Conservation (phyloP, 2,797 vertebrate genomes). For the Lacerta viridis region DNA sequence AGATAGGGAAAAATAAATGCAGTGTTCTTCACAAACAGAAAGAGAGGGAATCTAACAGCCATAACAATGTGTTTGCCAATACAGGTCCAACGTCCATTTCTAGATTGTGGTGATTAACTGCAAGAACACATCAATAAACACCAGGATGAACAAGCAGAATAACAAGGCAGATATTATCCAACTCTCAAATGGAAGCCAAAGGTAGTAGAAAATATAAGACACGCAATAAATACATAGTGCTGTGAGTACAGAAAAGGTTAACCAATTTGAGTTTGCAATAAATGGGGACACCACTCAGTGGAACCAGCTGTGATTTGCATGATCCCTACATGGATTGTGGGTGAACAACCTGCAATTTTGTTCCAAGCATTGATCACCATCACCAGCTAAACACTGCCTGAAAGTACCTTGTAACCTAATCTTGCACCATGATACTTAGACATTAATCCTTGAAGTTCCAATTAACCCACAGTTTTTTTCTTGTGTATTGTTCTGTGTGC, state of each 20-base stretch:
- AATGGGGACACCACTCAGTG: background rate
- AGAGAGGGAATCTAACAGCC: background rate
- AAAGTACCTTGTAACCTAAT: no score
- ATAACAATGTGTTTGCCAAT: slow-evolving; percentile 10
- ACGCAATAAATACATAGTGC: background rate
- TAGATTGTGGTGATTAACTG: slow-evolving; percentile 23
- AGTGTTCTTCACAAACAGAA: background rate
- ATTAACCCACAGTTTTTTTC: background rate
- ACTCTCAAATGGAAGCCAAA: slow-evolving; percentile 12
- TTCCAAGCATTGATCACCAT: background rate
- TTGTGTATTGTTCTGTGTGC: background rate
- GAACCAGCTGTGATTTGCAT: background rate
- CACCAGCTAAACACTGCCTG: background rate
- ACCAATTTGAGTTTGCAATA: background rate
- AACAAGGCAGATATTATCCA: slow-evolving; percentile 16
- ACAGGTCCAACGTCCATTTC: slow-evolving; percentile 30
- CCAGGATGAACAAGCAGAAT: slow-evolving; percentile 29
- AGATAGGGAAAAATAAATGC: background rate
- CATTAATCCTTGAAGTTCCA: background rate
- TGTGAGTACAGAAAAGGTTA: background rate
- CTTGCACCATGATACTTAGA: background rate
- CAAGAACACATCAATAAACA: slow-evolving; percentile 6
- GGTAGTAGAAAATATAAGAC: background rate
- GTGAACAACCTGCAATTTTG: background rate
- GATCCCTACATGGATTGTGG: background rate